These are phyloP conservation scores for Dromiciops gliroides DNA, from an alignment of 2,113 vertebrate genomes.

Conservation along the genomic window DNA sequence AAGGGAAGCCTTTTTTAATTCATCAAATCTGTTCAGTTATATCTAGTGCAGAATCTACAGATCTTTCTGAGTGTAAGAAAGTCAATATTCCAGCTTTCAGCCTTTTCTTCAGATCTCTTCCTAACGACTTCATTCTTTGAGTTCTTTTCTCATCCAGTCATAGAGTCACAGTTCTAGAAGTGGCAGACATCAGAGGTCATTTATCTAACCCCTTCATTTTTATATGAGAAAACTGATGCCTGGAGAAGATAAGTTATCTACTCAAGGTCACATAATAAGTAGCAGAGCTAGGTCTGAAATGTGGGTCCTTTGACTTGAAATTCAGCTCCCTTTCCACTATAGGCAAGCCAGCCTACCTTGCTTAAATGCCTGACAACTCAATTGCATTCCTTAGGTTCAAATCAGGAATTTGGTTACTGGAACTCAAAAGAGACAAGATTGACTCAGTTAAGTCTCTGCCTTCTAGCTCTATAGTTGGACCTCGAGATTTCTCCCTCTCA, in stretches of 20 bases:
- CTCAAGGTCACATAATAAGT: not conserved
- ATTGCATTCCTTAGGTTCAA: slow-evolving; percentile 63
- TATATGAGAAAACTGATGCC: not conserved
- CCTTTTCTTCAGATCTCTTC: not conserved
- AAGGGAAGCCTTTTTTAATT: not conserved
- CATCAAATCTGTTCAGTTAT: not conserved
- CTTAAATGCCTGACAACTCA: slow-evolving; percentile 36
- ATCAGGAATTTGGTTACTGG: slow-evolving; percentile 58
- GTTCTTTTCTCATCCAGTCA: slow-evolving; percentile 4
- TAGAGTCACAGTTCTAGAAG: too few relatives aligned
- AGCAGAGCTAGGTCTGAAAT: not conserved
- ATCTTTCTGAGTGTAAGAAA: not conserved
- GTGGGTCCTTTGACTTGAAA: not conserved
- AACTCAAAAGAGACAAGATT: slow-evolving; percentile 59
- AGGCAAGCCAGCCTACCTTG: not conserved
- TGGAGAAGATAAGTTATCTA: too few relatives aligned
- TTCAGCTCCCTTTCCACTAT: not conserved
- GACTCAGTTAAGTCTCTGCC: slow-evolving; percentile 57
- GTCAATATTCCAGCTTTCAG: not conserved
- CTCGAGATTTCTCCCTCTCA: slow-evolving; percentile 60
- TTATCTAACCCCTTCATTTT: too few relatives aligned
- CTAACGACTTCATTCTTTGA: slow-evolving; percentile 39
- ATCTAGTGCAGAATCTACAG: not conserved
- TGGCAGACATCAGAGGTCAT: not conserved
- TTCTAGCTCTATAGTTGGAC: slow-evolving; percentile 25